phyloP scores from a whole-genome alignment of 2,797 vertebrate species.

The Brotogeris chrysoptera region DNA sequence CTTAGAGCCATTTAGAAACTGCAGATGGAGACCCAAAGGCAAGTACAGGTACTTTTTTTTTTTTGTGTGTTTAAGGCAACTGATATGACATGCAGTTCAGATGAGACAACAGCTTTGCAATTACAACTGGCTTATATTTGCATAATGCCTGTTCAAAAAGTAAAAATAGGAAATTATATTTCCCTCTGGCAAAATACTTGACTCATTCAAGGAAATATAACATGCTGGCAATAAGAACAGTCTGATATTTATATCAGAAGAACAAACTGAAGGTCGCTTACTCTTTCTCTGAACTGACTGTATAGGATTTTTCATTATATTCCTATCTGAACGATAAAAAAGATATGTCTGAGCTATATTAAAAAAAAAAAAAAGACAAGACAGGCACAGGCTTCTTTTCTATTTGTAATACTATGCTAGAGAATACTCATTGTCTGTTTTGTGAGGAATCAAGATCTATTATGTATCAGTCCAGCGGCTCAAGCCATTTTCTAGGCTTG shows the following conservation, averaged over 20 bases:
- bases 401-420: conserved; percentile 49
- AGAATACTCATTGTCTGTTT: conserved; percentile 54
- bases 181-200: conserved; percentile 46
- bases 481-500: conserved; percentile 13
- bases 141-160: not conserved
- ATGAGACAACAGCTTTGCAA: conserved; percentile 31
- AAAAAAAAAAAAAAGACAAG: not conserved
- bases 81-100: not conserved
- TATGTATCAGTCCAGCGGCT: conserved; percentile 61
- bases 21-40: not conserved
- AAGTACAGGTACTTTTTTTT: not conserved
- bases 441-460: conserved; percentile 52
- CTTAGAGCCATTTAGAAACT: not conserved
- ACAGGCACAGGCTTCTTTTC: not conserved
- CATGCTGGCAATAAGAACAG: not conserved
- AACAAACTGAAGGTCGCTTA: conserved; percentile 40
- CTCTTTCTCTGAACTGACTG: not conserved
- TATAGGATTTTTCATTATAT: not conserved
- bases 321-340: conserved; percentile 25
- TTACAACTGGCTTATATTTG: not conserved
- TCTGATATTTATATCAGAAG: conserved; percentile 4
- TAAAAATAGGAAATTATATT: not conserved
- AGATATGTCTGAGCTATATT: not conserved
- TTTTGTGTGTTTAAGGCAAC: not conserved
- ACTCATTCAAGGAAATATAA: conserved; percentile 44